Evolutionary conservation across 1,140 invertebrate genomes (phyloP).

Genomic region (Kradibia gibbosae): DNA sequence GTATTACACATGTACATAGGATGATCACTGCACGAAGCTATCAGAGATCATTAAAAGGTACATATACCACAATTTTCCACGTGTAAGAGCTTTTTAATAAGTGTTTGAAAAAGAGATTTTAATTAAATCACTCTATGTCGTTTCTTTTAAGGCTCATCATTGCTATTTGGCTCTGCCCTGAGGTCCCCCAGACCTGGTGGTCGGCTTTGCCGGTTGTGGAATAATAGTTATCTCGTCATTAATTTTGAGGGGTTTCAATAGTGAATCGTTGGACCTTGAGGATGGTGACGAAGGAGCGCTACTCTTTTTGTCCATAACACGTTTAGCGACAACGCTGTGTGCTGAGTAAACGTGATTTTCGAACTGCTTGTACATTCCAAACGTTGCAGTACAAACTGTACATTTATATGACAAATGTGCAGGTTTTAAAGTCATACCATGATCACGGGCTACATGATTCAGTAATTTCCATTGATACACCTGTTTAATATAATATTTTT

Average conservation of each 20-base stretch:
- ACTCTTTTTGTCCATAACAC: slow-evolving; percentile 83
- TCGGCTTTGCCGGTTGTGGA: slow-evolving; percentile 83
- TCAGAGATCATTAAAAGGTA: slow-evolving; percentile 58
- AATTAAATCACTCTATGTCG: slow-evolving; percentile 36
- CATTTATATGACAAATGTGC: slow-evolving; percentile 95
- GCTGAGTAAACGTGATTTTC: slow-evolving; percentile 95
- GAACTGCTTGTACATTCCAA: slow-evolving; percentile 95
- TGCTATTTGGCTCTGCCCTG: slow-evolving; percentile 70
- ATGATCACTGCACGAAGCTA: slow-evolving; percentile 54
- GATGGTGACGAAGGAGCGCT: slow-evolving; percentile 67
- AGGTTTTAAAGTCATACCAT: slow-evolving; percentile 91
- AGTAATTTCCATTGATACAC: slow-evolving; percentile 94
- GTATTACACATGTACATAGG: slow-evolving; percentile 67
- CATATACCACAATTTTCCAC: slow-evolving; percentile 52
- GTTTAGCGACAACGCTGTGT: slow-evolving; percentile 88
- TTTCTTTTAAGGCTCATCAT: slow-evolving; percentile 55
- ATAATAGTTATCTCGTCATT: slow-evolving; percentile 95
- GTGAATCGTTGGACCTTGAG: slow-evolving; percentile 77
- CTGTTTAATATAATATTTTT: slow-evolving; percentile 69
- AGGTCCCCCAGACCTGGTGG: slow-evolving; percentile 64
- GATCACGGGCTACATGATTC: slow-evolving; percentile 91
- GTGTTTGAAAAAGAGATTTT: slow-evolving; percentile 42
- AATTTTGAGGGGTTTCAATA: slow-evolving; percentile 88
- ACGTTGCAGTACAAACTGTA: slow-evolving; percentile 94
- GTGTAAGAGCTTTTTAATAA: slow-evolving; percentile 44